Evolutionary conservation across 2,888 invertebrate species (phyloP), one percentile per base, ranked within the genome.

Genomic region (Alloscopus bannaensis): DNA sequence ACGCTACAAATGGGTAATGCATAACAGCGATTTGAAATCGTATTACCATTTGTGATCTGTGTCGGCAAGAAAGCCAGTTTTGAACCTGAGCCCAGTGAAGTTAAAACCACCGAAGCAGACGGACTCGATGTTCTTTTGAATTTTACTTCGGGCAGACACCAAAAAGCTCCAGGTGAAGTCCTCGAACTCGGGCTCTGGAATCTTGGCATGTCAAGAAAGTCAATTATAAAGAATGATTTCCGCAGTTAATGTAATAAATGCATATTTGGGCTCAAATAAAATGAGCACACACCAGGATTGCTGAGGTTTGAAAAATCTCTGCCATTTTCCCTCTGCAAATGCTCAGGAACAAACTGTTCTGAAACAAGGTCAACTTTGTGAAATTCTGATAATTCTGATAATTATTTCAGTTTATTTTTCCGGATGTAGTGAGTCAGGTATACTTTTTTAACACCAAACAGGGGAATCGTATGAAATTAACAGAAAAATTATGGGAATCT

Each of bases 31-130:
- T n/a, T 11, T 16, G 4, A 45, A 45, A 45, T 45, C 45, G 4
- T 24, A 28, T 75, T 78, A 83, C 83, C 81, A 83, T 57, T 73
- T 62, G 50, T 83, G 83, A 40, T 81, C 77, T 13, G 77, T 66
- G 0, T 64, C 50, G 11, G 80, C 69, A 0, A 83, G 31, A 55
- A 81, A 77, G 20, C 83, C 83, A 2, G 77, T 75, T 18, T 65
- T 80, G 36, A 83, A 83, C 29, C 81, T 73, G 36, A 83, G 70
- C 1, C 77, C 77, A 22, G 59, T 57, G 29, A 83, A 83, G 13
- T 55, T 65, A 28, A 81, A 83, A 16, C 83, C 83, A 42, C 65
- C 78, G 28, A 60, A 65, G 1, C 73, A 31, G 16, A 83, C 77
- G 0, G 62, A 52, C 11, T 69, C 62, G 29, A 83, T 83, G 36